phyloP scores from a whole-genome alignment of 2,797 vertebrate species.

The Ctenochaetus hawaiiensis region DNA sequence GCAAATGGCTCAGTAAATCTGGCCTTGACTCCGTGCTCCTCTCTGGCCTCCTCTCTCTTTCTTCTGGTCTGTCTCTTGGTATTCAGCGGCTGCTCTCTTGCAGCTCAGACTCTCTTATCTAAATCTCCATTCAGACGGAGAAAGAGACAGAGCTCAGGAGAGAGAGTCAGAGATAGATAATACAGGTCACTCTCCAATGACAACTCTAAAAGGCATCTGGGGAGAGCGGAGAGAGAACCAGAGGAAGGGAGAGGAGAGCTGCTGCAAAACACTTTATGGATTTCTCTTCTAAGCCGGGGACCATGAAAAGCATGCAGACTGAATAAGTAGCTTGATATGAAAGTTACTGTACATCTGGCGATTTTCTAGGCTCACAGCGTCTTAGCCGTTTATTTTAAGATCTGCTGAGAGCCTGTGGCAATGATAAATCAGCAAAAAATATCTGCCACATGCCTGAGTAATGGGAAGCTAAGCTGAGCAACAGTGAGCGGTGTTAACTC shows the following conservation, averaged over 20 bases:
- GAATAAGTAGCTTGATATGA: slow-evolving; percentile 67
- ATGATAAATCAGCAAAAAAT: slow-evolving; percentile 67
- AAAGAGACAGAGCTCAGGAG: slow-evolving; percentile 67
- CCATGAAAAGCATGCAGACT: slow-evolving; percentile 52
- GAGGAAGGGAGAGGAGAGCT: slow-evolving; percentile 18
- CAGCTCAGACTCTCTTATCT: slow-evolving; percentile 82
- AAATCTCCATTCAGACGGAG: slow-evolving; percentile 79
- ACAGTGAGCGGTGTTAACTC: slow-evolving; percentile 41
- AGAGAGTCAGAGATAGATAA: slow-evolving; percentile 76
- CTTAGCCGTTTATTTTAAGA: slow-evolving; percentile 72
- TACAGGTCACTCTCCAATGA: slow-evolving; percentile 83
- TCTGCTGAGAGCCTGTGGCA: slow-evolving; percentile 51
- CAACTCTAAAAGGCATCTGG: slow-evolving; percentile 78
- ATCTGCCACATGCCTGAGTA: slow-evolving; percentile 49
- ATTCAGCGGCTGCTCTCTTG: slow-evolving; percentile 72
- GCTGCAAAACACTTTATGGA: slow-evolving; percentile 52
- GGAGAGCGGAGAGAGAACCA: slow-evolving; percentile 47
- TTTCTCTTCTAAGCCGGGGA: slow-evolving; percentile 54
- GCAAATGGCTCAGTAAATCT: slow-evolving; percentile 54
- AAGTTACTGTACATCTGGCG: slow-evolving; percentile 69
- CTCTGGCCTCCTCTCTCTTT: slow-evolving; percentile 35
- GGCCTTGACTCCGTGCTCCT: slow-evolving; percentile 42
- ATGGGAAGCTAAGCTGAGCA: slow-evolving; percentile 55
- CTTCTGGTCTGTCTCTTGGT: slow-evolving; percentile 70
- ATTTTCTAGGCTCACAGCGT: slow-evolving; percentile 48